phyloP scores from a whole-genome alignment of 2,888 invertebrate species.

The Eurois occulta region DNA sequence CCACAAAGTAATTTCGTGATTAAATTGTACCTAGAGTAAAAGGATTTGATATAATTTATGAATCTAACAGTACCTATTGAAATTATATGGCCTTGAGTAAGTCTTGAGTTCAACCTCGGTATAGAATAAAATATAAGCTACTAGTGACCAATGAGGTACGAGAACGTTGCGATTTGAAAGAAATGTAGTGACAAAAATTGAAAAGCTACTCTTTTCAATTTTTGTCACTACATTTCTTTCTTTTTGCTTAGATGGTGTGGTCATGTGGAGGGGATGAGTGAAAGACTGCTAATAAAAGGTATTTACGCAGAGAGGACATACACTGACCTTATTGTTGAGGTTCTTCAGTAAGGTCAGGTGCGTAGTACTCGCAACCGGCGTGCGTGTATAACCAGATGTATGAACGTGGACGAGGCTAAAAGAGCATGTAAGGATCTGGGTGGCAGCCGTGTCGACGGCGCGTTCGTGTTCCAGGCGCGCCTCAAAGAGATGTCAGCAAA shows the following conservation, averaged over 20 bases:
- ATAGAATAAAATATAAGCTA: background rate
- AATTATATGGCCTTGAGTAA: background rate
- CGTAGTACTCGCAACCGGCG: too few species aligned
- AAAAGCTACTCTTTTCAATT: too few species aligned
- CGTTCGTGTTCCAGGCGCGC: too few species aligned
- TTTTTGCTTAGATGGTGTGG: background rate
- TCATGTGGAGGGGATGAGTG: background rate
- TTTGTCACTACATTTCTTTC: too few species aligned
- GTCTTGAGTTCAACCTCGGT: background rate
- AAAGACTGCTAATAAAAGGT: background rate
- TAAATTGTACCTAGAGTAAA: background rate
- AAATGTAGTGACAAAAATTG: background rate
- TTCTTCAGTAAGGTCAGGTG: too few species aligned
- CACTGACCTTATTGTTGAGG: too few species aligned
- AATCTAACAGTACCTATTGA: conserved; percentile 2
- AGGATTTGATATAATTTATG: background rate
- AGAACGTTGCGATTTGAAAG: background rate
- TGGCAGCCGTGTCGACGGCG: too few species aligned
- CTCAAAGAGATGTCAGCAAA: too few species aligned
- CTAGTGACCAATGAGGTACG: background rate
- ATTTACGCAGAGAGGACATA: background rate
- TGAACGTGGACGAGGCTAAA: too few species aligned
- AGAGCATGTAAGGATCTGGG: too few species aligned
- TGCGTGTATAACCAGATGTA: too few species aligned
- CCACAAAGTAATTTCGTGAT: conserved; percentile 14